Percentiles rank a stretch among this genome's conserved stretches.
Evolutionary conservation across 1,140 invertebrate genomes (phyloP).

Genomic region (Caerostris extrusa): DNA sequence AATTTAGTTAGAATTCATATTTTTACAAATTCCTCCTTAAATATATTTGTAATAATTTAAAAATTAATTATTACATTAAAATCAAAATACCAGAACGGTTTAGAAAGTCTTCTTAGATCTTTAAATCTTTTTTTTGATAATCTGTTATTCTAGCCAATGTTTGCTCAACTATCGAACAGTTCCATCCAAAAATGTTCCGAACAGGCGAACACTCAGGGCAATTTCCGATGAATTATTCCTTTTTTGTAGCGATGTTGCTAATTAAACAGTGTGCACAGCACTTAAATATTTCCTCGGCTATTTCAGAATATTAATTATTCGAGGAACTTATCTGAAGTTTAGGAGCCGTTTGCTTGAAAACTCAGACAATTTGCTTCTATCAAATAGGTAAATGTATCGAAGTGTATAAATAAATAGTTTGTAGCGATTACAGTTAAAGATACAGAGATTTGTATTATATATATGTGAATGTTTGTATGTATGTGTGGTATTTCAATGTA

Average conservation of each 20-base stretch:
- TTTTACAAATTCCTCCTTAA: too few species aligned
- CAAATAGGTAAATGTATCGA: too few species aligned
- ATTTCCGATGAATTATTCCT: neutral
- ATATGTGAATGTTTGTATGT: too few species aligned
- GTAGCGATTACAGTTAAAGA: too few species aligned
- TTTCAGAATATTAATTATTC: neutral
- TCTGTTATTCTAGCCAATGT: neutral
- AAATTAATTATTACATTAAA: too few species aligned
- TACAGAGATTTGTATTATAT: too few species aligned
- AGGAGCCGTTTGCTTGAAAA: neutral
- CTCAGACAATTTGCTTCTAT: neutral
- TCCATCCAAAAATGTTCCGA: neutral
- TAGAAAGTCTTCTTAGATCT: too few species aligned
- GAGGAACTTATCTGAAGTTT: neutral
- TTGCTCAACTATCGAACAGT: neutral
- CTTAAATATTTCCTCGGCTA: neutral
- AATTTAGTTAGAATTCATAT: too few species aligned
- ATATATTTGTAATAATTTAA: too few species aligned
- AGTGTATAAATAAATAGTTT: too few species aligned
- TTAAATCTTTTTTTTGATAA: neutral
- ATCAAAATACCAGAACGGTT: too few species aligned
- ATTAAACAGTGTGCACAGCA: neutral
- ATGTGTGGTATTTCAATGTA: too few species aligned
- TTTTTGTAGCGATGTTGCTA: neutral
- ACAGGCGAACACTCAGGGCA: neutral